phyloP scores from a whole-genome alignment of 2,797 vertebrate species.

The Phoxinus dragarum region DNA sequence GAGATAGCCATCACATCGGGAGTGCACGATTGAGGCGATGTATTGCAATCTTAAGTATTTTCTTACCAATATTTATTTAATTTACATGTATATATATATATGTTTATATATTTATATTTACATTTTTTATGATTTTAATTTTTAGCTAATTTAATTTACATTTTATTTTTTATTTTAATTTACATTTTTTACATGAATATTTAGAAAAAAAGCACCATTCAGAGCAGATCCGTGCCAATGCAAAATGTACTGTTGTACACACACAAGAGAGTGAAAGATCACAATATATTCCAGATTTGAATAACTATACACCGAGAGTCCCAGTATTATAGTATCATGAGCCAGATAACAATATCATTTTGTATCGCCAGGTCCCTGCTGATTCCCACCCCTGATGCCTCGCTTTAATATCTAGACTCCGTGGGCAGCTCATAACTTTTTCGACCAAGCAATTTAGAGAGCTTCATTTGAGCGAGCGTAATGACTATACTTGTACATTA shows the following conservation, averaged over 20 bases:
- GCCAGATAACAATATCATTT: slow-evolving; percentile 25
- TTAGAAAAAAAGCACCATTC: neutral
- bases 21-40: neutral
- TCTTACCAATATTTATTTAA: neutral
- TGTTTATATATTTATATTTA: neutral
- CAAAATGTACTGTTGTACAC: neutral
- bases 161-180: neutral
- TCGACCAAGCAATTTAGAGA: neutral
- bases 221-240: neutral
- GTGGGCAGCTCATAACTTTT: slow-evolving; percentile 26
- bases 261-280: neutral
- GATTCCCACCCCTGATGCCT: slow-evolving; percentile 4
- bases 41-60: neutral
- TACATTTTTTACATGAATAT: neutral
- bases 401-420: neutral
- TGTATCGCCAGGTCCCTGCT: neutral
- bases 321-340: neutral
- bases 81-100: neutral
- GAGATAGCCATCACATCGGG: neutral
- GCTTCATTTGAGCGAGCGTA: slow-evolving; percentile 31
- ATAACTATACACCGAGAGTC: neutral
- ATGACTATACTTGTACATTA: slow-evolving; percentile 29
- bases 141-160: no score
- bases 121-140: no score
- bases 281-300: neutral